Evolutionary conservation across 64 coral and sea anemone species (phyloP).

Genomic region (Acropora yongei): DNA sequence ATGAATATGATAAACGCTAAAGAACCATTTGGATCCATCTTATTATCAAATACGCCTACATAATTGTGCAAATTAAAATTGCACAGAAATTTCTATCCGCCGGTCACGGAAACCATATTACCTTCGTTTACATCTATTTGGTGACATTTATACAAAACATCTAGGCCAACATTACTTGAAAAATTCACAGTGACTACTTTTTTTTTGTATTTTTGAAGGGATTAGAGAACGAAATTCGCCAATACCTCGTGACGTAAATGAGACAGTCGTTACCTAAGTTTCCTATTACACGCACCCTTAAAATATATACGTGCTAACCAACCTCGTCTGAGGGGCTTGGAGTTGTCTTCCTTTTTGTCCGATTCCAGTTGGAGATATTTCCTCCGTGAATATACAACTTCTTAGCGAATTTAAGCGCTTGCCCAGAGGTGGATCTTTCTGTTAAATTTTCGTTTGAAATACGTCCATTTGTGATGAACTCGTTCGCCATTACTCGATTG

Average conservation of each 20-base stretch:
- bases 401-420: conserved; percentile 70
- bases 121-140: not conserved
- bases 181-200: not conserved
- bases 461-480: not conserved
- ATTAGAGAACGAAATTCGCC: too few relatives aligned
- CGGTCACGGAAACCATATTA: not conserved
- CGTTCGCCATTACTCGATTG: conserved; percentile 40
- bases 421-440: conserved; percentile 22
- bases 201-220: not conserved
- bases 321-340: conserved; percentile 80
- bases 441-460: conserved; percentile 27
- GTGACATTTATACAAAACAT: not conserved
- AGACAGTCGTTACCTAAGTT: too few relatives aligned
- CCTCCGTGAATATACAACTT: conserved; percentile 87
- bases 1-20: too few relatives aligned
- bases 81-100: not conserved
- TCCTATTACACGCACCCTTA: too few relatives aligned
- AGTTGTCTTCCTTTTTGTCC: conserved; percentile 82
- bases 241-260: too few relatives aligned
- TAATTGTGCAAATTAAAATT: not conserved
- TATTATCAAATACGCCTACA: too few relatives aligned
- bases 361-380: conserved; percentile 89
- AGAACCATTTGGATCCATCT: too few relatives aligned
- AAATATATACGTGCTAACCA: not conserved
- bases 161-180: not conserved